These are phyloP conservation scores for Argyrosomus japonicus DNA, from an alignment of 2,113 vertebrate genomes.

Conservation along the genomic window DNA sequence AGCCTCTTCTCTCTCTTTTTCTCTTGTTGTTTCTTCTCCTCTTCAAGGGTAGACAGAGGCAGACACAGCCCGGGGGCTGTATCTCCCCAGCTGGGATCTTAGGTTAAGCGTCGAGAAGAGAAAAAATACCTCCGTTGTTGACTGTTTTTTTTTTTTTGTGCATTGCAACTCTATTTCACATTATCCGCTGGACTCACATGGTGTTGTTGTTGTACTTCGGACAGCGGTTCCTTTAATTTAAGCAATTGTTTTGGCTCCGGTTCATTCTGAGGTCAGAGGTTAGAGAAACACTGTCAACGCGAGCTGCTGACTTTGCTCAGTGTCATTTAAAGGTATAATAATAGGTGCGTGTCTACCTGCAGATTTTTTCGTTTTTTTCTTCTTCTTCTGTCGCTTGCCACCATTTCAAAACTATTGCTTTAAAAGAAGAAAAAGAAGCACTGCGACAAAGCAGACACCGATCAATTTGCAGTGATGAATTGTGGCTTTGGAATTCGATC, in stretches of 20 bases:
- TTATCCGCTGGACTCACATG: constrained; percentile 46
- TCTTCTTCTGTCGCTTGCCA: neutral
- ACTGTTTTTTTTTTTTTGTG: constrained; percentile 65
- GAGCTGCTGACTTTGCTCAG: constrained; percentile 10
- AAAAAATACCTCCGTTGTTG: constrained; percentile 68
- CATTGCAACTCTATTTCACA: constrained; percentile 60
- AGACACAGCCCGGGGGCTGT: constrained; percentile 71
- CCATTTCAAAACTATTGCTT: constrained; percentile 6
- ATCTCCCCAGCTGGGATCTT: constrained; percentile 73
- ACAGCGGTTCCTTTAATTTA: constrained; percentile 46
- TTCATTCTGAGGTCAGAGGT: constrained; percentile 67
- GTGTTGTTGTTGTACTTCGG: constrained; percentile 59
- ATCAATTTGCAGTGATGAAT: constrained; percentile 35
- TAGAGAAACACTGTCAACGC: constrained; percentile 44
- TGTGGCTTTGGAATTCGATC: constrained; percentile 29
- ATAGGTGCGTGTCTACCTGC: neutral
- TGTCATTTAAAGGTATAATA: constrained; percentile 21
- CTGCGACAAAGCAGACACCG: constrained; percentile 3
- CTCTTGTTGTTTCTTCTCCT: constrained; percentile 75
- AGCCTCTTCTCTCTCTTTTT: constrained; percentile 60
- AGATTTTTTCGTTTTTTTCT: neutral
- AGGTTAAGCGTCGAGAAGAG: constrained; percentile 66
- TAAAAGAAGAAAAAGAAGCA: constrained; percentile 9
- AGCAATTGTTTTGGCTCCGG: constrained; percentile 6
- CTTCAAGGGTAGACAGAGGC: constrained; percentile 68